Percentiles rank a stretch among this genome's conserved stretches.
Conservation (phyloP, 2,888 invertebrate genomes). For the Netelia virgata region DNA sequence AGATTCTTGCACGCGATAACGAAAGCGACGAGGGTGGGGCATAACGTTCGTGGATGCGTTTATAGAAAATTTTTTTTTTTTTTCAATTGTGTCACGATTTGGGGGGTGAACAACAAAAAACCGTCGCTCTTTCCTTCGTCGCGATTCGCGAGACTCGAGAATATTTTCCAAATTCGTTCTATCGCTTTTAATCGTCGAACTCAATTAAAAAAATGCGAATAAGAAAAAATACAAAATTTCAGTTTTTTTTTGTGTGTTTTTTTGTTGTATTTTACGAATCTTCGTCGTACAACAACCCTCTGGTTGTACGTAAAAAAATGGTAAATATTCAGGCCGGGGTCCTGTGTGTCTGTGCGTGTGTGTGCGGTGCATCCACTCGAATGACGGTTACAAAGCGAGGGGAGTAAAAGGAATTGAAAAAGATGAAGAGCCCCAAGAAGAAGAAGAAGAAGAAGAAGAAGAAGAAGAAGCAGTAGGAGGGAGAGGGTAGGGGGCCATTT, state of each 20-base stretch:
- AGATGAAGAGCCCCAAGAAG: constrained; percentile 10
- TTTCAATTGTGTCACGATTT: too few relatives aligned
- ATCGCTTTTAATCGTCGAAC: too few relatives aligned
- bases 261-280: too few relatives aligned
- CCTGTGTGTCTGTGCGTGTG: neutral
- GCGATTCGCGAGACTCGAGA: neutral
- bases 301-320: neutral
- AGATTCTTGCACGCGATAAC: neutral
- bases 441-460: neutral
- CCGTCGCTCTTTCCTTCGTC: neutral
- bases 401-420: constrained; percentile 1
- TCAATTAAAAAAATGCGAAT: too few relatives aligned
- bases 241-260: too few relatives aligned
- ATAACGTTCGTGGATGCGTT: neutral
- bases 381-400: constrained; percentile 17
- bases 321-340: neutral
- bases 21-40: neutral
- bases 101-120: too few relatives aligned
- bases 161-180: neutral
- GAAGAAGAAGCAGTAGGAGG: constrained; percentile 2
- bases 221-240: too few relatives aligned
- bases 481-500: constrained; percentile 40
- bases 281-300: neutral
- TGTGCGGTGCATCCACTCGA: constrained; percentile 14
- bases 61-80: too few relatives aligned